phyloP scores from a whole-genome alignment of 2,113 vertebrate species.

The Marmota monax region DNA sequence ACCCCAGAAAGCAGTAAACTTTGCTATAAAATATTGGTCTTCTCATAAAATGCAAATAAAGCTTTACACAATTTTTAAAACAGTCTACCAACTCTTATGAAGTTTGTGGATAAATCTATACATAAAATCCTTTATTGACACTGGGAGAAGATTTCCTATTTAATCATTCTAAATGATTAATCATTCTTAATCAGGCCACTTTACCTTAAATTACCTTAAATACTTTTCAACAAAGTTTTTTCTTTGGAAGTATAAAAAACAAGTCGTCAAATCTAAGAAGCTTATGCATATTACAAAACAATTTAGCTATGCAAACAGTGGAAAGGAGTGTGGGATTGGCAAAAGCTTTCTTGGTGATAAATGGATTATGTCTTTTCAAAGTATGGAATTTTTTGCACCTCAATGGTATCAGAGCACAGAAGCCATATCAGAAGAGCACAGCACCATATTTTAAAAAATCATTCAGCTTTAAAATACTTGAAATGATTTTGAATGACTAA shows the following conservation, averaged over 20 bases:
- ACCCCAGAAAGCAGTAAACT: neutral
- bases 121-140: neutral
- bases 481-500: neutral
- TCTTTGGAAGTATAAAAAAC: neutral
- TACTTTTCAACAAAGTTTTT: neutral
- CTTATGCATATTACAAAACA: neutral
- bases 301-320: neutral
- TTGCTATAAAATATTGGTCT: neutral
- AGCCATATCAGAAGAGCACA: conserved; percentile 18
- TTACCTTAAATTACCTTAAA: conserved; percentile 16
- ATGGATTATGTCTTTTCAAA: neutral
- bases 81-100: neutral
- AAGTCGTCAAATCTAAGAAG: neutral
- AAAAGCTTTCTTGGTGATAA: neutral
- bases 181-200: neutral
- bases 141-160: neutral
- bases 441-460: neutral
- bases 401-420: neutral
- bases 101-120: neutral
- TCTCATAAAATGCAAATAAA: conserved; percentile 50
- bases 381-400: neutral
- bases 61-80: conserved; percentile 11
- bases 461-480: neutral
- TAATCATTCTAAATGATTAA: neutral
- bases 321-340: neutral